These are phyloP conservation scores for Pseudomyrmex dendroicus DNA, from an alignment of 1,140 invertebrate species.

Conservation along the genomic window DNA sequence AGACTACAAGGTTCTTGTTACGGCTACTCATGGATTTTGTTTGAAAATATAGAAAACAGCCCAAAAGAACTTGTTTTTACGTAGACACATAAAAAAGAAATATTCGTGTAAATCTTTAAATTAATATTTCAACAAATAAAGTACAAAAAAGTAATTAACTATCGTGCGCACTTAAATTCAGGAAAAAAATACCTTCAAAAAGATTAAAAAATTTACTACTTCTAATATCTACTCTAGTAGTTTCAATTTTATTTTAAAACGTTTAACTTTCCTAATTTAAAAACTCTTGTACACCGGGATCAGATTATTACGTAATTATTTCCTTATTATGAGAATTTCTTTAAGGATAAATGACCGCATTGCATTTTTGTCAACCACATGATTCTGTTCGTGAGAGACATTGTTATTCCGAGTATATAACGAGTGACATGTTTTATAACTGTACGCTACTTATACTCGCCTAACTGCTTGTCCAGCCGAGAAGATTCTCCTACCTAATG, in stretches of 20 bases:
- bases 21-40: neutral
- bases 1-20: neutral
- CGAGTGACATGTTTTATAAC: slow-evolving; percentile 60
- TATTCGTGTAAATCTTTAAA: no score
- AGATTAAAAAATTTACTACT: no score
- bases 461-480: slow-evolving; percentile 66
- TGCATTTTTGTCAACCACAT: slow-evolving; percentile 20
- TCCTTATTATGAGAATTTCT: neutral
- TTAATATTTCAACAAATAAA: no score
- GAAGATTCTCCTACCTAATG: slow-evolving; percentile 52
- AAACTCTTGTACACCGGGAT: neutral
- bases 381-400: slow-evolving; percentile 33
- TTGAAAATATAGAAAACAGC: neutral
- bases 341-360: slow-evolving; percentile 9
- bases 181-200: no score
- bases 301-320: neutral
- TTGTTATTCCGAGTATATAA: slow-evolving; percentile 42
- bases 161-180: no score
- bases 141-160: no score
- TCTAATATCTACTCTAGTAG: no score
- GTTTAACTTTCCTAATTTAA: neutral
- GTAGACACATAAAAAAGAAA: no score
- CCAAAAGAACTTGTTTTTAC: no score
- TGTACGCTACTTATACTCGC: slow-evolving; percentile 47
- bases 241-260: no score